Percentiles rank a stretch among this genome's conserved stretches.
These are phyloP conservation scores for Lacerta bilineata DNA, from an alignment of 2,797 vertebrate species.

Conservation along the genomic window DNA sequence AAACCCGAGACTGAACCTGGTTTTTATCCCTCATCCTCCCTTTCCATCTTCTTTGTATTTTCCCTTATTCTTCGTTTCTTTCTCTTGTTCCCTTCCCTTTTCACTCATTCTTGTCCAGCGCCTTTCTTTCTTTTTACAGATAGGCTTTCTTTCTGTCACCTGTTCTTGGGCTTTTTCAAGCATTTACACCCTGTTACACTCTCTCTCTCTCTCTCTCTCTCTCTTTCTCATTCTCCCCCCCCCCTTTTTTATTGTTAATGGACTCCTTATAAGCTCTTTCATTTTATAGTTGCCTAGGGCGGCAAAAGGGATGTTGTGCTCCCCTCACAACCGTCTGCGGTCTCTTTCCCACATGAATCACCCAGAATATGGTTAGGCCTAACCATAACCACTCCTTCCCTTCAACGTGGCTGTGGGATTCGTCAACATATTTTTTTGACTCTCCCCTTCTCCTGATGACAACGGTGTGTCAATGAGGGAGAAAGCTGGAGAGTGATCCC, in stretches of 20 bases:
- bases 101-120: no score
- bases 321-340: background rate
- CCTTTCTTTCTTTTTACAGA: background rate
- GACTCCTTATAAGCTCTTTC: background rate
- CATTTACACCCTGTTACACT: background rate
- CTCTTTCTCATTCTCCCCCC: no score
- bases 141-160: background rate
- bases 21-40: background rate
- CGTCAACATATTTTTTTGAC: background rate
- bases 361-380: background rate
- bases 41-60: background rate
- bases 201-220: background rate
- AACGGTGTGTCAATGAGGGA: constrained; percentile 19
- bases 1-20: background rate
- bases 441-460: constrained; percentile 21
- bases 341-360: background rate
- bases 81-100: background rate
- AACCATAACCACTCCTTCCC: background rate
- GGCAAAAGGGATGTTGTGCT: background rate
- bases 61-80: background rate
- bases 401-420: background rate
- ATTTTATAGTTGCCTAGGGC: no score
- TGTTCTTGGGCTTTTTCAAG: background rate
- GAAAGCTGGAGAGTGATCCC: background rate
- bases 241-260: background rate